Evolutionary conservation across 1,140 invertebrate genomes (phyloP), one percentile per base, ranked within the genome.

Genomic region (Drosophila busckii): DNA sequence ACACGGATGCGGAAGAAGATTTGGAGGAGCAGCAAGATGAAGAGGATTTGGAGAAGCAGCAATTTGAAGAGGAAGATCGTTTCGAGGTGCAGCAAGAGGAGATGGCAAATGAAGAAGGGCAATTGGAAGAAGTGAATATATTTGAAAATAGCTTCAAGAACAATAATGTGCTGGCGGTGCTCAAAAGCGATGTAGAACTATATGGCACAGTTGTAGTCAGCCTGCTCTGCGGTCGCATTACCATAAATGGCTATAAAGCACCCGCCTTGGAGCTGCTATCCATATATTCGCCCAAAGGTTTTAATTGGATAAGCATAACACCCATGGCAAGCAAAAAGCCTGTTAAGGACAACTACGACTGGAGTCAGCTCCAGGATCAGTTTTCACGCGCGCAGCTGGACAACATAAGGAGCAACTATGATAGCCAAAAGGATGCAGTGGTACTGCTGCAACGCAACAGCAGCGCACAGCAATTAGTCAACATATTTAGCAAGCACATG

Each of bases 401-500:
- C 10, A 61, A 63, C 1, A 67, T 87, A 12, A 4, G 31, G 9
- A 12, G 17, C 0, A 58, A 48, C 2, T 87, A 62, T 42, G 29
- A 83, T 35, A n/a, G 6, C 0, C 15, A 37, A 9, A 41, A 44
- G 0, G 80, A 87, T 62, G 80, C 85, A 6, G 50, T 87, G 9
- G 35, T 87, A 0, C 28, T 87, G 4, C n/a, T 87, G 0, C 62
- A 87, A 26, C 49, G 69, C 7, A 87, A 87, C 25, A 38, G 45
- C 1, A 20, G 15, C 4, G 40, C 61, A 5, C 67, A 67, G 9
- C 53, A 54, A 3, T 17, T 80, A 9, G 16, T 73, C 0, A 23
- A 42, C 1, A 85, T 40, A 12, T 73, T 87, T 34, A 34, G 44
- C 15, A 73, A 65, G 16, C 80, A 84, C 19, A 90, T 88, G 68